A percentile compares a stretch with the other conserved stretches of the same genome.
phyloP scores from a whole-genome alignment of 1,140 invertebrate genomes.

The Eufriesea mexicana region DNA sequence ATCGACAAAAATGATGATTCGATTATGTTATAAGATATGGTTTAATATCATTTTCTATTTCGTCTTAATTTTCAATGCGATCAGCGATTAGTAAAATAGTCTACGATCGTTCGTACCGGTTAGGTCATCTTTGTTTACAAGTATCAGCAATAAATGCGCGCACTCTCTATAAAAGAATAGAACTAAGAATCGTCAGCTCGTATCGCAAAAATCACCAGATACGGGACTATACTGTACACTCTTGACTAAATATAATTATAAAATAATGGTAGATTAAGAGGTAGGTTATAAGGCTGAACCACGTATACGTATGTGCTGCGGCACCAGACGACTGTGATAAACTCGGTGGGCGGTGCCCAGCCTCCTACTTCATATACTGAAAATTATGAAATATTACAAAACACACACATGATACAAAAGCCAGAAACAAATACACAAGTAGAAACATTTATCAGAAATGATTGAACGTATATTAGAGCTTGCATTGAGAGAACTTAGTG shows the following conservation, averaged over 20 bases:
- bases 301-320: slow-evolving; percentile 84
- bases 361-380: slow-evolving; percentile 82
- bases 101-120: slow-evolving; percentile 27
- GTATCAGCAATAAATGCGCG: slow-evolving; percentile 55
- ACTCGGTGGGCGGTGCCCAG: slow-evolving; percentile 83
- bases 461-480: slow-evolving; percentile 70
- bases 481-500: slow-evolving; percentile 46
- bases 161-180: slow-evolving; percentile 29
- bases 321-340: slow-evolving; percentile 83
- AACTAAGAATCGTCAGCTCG: slow-evolving; percentile 29
- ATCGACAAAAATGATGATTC: neutral
- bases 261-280: slow-evolving; percentile 76
- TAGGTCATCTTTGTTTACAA: slow-evolving; percentile 39
- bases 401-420: neutral
- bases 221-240: slow-evolving; percentile 77
- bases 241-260: slow-evolving; percentile 70
- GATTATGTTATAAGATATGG: neutral
- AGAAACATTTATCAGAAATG: slow-evolving; percentile 68
- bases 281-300: slow-evolving; percentile 83
- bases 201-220: slow-evolving; percentile 64
- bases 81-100: neutral
- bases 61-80: neutral
- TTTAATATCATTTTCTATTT: neutral
- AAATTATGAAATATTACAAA: slow-evolving; percentile 60
- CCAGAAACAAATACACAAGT: slow-evolving; percentile 12